Evolutionary conservation across 1,140 invertebrate genomes (phyloP).

Genomic region (Conus betulinus): DNA sequence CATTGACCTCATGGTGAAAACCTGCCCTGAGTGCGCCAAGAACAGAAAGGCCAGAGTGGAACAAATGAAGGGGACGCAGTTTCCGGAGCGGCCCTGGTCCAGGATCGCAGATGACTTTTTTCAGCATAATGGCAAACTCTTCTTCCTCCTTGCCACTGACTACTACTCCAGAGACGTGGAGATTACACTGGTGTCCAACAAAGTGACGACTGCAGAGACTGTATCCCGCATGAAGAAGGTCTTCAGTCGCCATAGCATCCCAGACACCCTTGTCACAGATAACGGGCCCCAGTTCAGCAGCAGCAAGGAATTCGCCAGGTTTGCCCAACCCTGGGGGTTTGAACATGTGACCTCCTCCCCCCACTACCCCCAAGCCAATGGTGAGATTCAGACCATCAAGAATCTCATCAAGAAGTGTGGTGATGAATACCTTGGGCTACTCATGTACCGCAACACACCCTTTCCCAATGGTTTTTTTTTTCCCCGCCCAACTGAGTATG

Average conservation of each 20-base stretch:
- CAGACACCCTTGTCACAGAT: too few relatives aligned
- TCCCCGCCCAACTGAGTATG: neutral
- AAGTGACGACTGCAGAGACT: too few relatives aligned
- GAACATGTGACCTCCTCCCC: neutral
- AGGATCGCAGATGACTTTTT: conserved; percentile 31
- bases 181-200: too few relatives aligned
- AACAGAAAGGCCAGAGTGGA: conserved; percentile 30
- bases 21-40: conserved; percentile 41
- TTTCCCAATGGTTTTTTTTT: neutral
- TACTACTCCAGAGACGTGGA: too few relatives aligned
- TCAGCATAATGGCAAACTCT: conserved; percentile 29
- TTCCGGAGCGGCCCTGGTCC: conserved; percentile 44
- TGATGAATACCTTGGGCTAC: neutral
- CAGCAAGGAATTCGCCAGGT: neutral
- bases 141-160: too few relatives aligned
- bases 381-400: neutral
- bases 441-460: neutral
- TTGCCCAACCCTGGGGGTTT: neutral
- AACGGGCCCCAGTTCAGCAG: neutral
- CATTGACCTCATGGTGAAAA: conserved; percentile 26
- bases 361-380: neutral
- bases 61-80: conserved; percentile 33
- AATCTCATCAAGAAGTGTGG: neutral
- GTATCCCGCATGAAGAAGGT: too few relatives aligned
- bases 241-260: too few relatives aligned